A percentile compares a stretch with the other conserved stretches of the same genome.
Evolutionary conservation across 2,888 invertebrate genomes (phyloP).

Genomic region (Pseudeuparius sepicola): DNA sequence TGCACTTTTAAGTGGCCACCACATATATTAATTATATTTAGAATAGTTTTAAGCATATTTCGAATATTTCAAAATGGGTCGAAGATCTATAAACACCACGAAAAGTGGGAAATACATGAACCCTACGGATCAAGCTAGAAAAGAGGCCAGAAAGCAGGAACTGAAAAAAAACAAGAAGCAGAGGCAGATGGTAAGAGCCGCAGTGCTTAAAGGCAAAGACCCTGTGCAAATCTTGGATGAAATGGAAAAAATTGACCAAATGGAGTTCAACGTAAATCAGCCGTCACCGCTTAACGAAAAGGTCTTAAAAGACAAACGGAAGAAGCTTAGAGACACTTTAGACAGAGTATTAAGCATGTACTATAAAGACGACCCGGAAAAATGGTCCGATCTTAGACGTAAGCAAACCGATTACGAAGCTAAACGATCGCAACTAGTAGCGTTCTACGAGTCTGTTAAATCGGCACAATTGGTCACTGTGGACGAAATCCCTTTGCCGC

Average conservation of each 20-base stretch:
- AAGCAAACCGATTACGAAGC: conserved; percentile 91
- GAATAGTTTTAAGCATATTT: background rate
- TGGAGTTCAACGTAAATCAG: conserved; percentile 93
- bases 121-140: conserved; percentile 97
- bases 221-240: conserved; percentile 90
- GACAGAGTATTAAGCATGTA: conserved; percentile 90
- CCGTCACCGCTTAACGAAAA: conserved; percentile 94
- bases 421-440: conserved; percentile 73
- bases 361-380: conserved; percentile 94
- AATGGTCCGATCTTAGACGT: conserved; percentile 83
- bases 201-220: conserved; percentile 96
- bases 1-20: too few relatives aligned
- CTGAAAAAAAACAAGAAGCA: conserved; percentile 98
- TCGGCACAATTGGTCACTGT: conserved; percentile 92
- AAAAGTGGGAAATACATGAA: conserved; percentile 99
- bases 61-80: conserved; percentile 66
- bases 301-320: conserved; percentile 91
- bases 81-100: conserved; percentile 95
- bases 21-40: too few relatives aligned
- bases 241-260: conserved; percentile 96
- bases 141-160: conserved; percentile 95
- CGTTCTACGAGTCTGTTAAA: conserved; percentile 90
- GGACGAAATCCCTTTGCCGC: conserved; percentile 92
- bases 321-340: conserved; percentile 90
- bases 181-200: conserved; percentile 89